Evolutionary conservation across 1,140 invertebrate species (phyloP).

Genomic region (Lepidurus couesii): DNA sequence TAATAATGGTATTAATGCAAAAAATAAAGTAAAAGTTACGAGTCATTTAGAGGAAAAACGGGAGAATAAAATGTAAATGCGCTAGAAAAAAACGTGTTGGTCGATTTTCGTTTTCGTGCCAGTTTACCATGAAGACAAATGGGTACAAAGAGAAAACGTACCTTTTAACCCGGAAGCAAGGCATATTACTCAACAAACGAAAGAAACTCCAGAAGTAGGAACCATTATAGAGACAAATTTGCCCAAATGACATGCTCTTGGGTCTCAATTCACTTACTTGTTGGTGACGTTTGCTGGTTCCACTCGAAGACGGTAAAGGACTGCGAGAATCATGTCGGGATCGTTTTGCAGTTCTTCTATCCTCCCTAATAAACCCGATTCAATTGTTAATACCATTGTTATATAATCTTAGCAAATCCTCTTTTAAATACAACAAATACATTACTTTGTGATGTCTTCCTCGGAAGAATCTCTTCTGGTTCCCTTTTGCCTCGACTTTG

Average conservation of each 20-base stretch:
- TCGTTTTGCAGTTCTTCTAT: not conserved
- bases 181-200: not conserved
- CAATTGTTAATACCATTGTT: not conserved
- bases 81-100: not conserved
- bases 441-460: not conserved
- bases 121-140: not conserved
- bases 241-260: not conserved
- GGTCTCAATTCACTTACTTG: not conserved
- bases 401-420: no score
- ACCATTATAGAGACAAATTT: not conserved
- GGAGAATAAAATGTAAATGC: not conserved
- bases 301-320: not conserved
- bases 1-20: no score
- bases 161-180: slow-evolving; percentile 14
- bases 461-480: not conserved
- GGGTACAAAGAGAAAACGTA: not conserved
- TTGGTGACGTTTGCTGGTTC: not conserved
- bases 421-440: not conserved
- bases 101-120: not conserved
- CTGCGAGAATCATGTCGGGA: not conserved
- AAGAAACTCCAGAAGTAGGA: not conserved
- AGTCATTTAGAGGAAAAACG: not conserved
- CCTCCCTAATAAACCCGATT: not conserved
- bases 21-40: no score
- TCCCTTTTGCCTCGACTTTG: not conserved